These are phyloP conservation scores for Drosophila colorata DNA, from an alignment of 2,888 invertebrate genomes.

Conservation along the genomic window DNA sequence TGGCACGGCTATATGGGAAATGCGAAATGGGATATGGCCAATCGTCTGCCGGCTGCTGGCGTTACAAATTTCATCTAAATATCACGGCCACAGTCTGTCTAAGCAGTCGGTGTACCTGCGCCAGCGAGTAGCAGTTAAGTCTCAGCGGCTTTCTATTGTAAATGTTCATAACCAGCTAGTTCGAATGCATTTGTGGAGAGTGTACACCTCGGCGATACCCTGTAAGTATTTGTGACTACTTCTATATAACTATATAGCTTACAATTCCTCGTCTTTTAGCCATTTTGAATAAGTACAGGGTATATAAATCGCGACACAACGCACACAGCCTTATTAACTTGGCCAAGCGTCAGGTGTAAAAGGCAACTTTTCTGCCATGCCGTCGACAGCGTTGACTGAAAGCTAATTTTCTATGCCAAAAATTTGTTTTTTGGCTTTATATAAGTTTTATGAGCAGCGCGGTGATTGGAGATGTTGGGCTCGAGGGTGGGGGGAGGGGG, in stretches of 20 bases:
- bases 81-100: constrained; percentile 12
- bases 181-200: too few species aligned
- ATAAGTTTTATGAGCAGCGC: constrained; percentile 57
- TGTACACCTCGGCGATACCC: neutral
- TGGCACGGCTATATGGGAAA: constrained; percentile 48
- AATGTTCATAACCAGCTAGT: constrained; percentile 33
- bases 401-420: constrained; percentile 67
- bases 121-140: constrained; percentile 34
- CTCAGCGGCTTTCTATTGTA: constrained; percentile 54
- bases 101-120: constrained; percentile 20
- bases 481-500: neutral
- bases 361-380: constrained; percentile 34
- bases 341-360: constrained; percentile 47
- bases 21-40: constrained; percentile 42
- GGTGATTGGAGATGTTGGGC: constrained; percentile 2
- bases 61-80: constrained; percentile 14
- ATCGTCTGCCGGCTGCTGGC: constrained; percentile 19
- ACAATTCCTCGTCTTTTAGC: too few species aligned
- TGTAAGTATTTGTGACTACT: neutral
- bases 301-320: too few species aligned
- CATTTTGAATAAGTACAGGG: too few species aligned
- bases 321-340: constrained; percentile 6
- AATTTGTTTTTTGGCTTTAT: constrained; percentile 58
- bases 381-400: constrained; percentile 58
- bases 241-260: too few species aligned